Evolutionary conservation across 2,113 vertebrate genomes (phyloP).

Genomic region (Syrmaticus mikado): DNA sequence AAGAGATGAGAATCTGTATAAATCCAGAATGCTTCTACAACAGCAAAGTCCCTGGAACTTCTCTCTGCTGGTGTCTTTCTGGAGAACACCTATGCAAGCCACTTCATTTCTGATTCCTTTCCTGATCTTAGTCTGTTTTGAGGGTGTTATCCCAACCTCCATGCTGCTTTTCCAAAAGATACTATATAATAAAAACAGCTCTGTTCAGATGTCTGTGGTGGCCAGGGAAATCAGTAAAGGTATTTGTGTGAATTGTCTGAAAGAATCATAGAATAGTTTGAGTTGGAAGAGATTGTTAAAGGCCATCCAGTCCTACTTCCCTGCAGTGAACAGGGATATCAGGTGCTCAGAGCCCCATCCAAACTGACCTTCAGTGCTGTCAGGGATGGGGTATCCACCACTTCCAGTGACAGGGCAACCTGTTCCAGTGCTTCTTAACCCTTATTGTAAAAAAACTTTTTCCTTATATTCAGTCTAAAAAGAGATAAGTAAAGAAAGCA

Average conservation of each 20-base stretch:
- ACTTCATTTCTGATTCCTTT: neutral
- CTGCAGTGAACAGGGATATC: no score
- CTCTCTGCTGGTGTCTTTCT: neutral
- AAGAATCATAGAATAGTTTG: no score
- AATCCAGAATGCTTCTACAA: neutral
- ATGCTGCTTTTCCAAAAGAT: neutral
- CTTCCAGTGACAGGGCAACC: no score
- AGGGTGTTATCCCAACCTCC: neutral
- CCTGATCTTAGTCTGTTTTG: neutral
- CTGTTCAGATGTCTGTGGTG: neutral
- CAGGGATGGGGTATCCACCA: no score
- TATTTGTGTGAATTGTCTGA: neutral
- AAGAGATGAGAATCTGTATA: neutral
- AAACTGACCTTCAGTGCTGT: no score
- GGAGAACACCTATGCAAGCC: neutral
- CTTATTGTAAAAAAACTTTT: no score
- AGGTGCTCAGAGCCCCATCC: no score
- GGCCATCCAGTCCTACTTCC: no score
- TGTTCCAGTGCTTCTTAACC: no score
- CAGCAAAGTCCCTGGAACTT: neutral
- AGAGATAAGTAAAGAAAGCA: neutral
- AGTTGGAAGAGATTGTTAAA: no score
- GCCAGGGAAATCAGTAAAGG: neutral
- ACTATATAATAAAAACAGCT: neutral
- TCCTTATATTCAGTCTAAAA: no score